Base-by-base conservation (phyloP, 2,888 invertebrate genomes). In the Lumbricus terrestris region DNA sequence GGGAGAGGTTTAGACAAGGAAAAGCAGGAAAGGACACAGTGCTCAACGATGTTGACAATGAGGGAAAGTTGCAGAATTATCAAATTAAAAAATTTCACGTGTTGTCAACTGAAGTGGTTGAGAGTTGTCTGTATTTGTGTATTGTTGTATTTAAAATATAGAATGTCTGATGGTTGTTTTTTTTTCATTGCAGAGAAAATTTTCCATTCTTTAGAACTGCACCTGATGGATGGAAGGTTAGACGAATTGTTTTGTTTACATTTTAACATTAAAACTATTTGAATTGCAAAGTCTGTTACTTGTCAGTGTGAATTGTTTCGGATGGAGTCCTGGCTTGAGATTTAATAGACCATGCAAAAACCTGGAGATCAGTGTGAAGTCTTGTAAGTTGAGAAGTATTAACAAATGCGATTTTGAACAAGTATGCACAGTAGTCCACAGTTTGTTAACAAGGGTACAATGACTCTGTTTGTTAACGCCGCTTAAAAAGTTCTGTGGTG, bases 161-260 rank as follows among this genome's bases (percentile, higher is more conserved):
- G 54, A 29, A 6, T 54, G 54, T 54, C 29, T 16, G 47, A 16
- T 23, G 3, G 47, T 47, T 23, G 23, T 69, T 8, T n/a, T 69
- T 4, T 69, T 69, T 85, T 2, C 15, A n/a, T 90, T 91, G 91
- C 96, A 97, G 97, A 95, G 97, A 98, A 95, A 98, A 99, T 95
- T 99, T 99, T 95, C 99, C 99, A 0, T 99, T 98, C 95, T 99
- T 99, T 95, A 98, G 98, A 95, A 98, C 98, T 1, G 99, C 99
- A 20, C 99, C 98, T 37, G 98, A 97, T 94, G 99, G 99, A 33
- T 99, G 99, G 99, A 99, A 99, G 94, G 95, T 95, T 93, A 91
- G 93, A 89, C 34, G 47, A 90, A 20, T 85, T 85, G 6, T 47
- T 47, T 47, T n/a, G 29, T 69, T 69, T 23, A 54, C 23, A 3